A percentile compares a stretch with the other conserved stretches of the same genome.
phyloP scores from a whole-genome alignment of 1,140 invertebrate species.

The Medauroidea extradentata region DNA sequence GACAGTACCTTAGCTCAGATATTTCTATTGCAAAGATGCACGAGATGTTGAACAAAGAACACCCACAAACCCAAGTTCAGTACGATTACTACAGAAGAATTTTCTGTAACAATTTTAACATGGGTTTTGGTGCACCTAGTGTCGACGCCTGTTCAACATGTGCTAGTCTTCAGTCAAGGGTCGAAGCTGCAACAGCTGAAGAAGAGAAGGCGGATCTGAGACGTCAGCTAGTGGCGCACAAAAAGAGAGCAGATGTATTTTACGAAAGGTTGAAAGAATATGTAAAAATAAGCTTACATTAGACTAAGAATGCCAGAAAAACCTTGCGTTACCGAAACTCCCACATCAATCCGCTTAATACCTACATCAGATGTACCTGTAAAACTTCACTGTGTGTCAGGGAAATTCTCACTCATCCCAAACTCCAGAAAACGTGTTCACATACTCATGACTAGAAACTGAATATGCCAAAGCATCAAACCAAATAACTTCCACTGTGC shows the following conservation, averaged over 20 bases:
- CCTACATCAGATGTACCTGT: background rate
- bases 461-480: constrained; percentile 5
- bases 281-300: background rate
- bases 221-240: too few species aligned
- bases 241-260: too few species aligned
- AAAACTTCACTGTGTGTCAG: too few species aligned
- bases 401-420: too few species aligned
- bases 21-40: background rate
- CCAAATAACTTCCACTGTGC: constrained; percentile 3
- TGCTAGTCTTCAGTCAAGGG: background rate
- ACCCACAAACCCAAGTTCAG: background rate
- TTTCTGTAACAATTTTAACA: background rate
- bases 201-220: too few species aligned
- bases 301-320: background rate
- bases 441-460: background rate
- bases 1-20: background rate
- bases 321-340: background rate
- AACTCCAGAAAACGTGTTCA: constrained; percentile 2
- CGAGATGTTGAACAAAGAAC: background rate
- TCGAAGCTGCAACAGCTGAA: background rate
- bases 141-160: background rate
- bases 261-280: too few species aligned
- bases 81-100: background rate
- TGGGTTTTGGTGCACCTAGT: background rate
- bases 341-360: background rate